phyloP scores from a whole-genome alignment of 2,113 vertebrate species.

The Tetraodon nigroviridis region DNA sequence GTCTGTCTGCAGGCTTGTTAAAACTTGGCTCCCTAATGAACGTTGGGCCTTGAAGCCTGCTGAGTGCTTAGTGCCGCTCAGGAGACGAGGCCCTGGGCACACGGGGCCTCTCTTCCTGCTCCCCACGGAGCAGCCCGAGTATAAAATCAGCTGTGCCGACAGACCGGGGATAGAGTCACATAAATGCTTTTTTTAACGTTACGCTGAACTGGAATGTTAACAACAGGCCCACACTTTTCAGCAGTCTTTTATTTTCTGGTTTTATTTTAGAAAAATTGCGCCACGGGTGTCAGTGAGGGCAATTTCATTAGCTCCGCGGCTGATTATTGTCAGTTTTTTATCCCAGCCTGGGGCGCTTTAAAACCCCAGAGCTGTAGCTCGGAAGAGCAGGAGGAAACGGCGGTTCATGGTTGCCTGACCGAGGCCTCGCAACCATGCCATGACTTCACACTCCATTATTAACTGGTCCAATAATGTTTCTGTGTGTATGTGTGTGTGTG shows the following conservation, averaged over 20 bases:
- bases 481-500: constrained; percentile 19
- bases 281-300: constrained; percentile 4
- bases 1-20: constrained; percentile 73
- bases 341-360: constrained; percentile 3
- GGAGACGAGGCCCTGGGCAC: constrained; percentile 57
- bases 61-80: constrained; percentile 62
- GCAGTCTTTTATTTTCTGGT: constrained; percentile 4
- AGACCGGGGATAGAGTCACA: constrained; percentile 44
- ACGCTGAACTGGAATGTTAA: constrained; percentile 62
- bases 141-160: constrained; percentile 58
- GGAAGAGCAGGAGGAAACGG: constrained; percentile 32
- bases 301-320: constrained; percentile 7
- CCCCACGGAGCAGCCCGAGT: constrained; percentile 52
- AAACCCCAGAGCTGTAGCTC: constrained; percentile 15
- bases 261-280: constrained; percentile 18
- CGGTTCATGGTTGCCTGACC: constrained; percentile 31
- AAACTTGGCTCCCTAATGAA: constrained; percentile 73
- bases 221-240: constrained; percentile 28
- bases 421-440: constrained; percentile 29
- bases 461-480: constrained; percentile 26
- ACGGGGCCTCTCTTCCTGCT: constrained; percentile 69
- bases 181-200: constrained; percentile 61
- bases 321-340: constrained; percentile 34
- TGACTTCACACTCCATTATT: constrained; percentile 49
- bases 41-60: constrained; percentile 68